phyloP scores from a whole-genome alignment of 2,888 invertebrate species.

The Ctenicera cuprea region DNA sequence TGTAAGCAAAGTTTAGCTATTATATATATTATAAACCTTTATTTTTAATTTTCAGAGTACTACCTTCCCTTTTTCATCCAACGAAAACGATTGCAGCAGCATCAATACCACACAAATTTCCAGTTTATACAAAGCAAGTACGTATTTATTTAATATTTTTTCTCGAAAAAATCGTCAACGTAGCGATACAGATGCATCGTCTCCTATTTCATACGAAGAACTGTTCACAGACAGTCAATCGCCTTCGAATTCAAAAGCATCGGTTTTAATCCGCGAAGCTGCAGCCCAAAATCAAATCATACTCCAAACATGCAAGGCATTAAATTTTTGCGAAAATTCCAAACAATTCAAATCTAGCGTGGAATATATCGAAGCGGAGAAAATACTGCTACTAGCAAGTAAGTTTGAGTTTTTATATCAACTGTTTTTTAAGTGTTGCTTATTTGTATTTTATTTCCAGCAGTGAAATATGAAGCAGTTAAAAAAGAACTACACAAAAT shows the following conservation, averaged over 20 bases:
- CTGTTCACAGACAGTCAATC: not conserved
- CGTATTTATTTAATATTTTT: not conserved
- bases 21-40: no score
- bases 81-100: not conserved
- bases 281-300: conserved; percentile 56
- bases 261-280: conserved; percentile 52
- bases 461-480: conserved; percentile 56
- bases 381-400: conserved; percentile 71
- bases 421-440: not conserved
- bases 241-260: conserved; percentile 21
- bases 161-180: not conserved
- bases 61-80: no score
- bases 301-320: conserved; percentile 72
- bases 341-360: conserved; percentile 72
- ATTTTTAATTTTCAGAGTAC: no score
- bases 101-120: not conserved
- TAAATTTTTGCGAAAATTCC: conserved; percentile 71
- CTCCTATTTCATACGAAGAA: conserved; percentile 6
- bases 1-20: no score
- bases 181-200: not conserved
- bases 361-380: conserved; percentile 75
- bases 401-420: conserved; percentile 41
- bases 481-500: conserved; percentile 54
- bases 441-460: conserved; percentile 43
- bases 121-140: conserved; percentile 1